Base-by-base conservation (phyloP, 2,113 vertebrate species). In the Nesoenas mayeri region DNA sequence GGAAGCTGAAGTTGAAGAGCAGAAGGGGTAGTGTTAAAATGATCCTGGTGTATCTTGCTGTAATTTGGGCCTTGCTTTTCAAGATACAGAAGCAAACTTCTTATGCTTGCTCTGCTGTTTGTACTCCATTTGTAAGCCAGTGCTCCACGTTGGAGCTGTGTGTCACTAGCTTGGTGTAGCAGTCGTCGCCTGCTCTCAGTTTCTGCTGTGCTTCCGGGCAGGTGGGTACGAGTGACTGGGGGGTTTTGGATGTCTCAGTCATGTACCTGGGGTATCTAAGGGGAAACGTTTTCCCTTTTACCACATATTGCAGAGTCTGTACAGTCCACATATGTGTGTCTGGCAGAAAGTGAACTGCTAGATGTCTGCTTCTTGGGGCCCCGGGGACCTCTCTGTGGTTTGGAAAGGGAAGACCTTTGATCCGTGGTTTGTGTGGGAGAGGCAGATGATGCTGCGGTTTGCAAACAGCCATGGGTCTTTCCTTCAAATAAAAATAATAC, bases 351-450 rank as follows among this genome's bases (percentile, higher is more conserved):
- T 38, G 25, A 69, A 66, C 29, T 42, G 69, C 64, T 60, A 89
- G 78, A 47, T 71, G 47, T 65, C 44, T 95, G 85, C 40, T 88
- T 34, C 79, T 80, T 67, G 4, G 15, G 53, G 48, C 73, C 82
- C 53, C 51, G 92, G 82, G 44, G 82, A 88, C 53, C 28, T 54
- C 32, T 26, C n/a, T 93, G 96, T 85, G 95, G 96, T 93, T 96
- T 93, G 61, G 61, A 69, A 85, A 67, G 48, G 50, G 48, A 57
- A 86, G 57, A 69, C 82, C 93, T 96, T 95, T 95, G 93, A 80
- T 94, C 83, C 93, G 96, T 94, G 95, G 95, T 96, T 97, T 95
- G 69, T 89, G 77, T 95, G 92, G 83, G 82, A 93, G 92, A 86
- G 28, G 57, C 67, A 50, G 79, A 44, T 40, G 64, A 81, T 94